Evolutionary conservation across 2,797 vertebrate species (phyloP).

Genomic region (Neomorphus geoffroyi): DNA sequence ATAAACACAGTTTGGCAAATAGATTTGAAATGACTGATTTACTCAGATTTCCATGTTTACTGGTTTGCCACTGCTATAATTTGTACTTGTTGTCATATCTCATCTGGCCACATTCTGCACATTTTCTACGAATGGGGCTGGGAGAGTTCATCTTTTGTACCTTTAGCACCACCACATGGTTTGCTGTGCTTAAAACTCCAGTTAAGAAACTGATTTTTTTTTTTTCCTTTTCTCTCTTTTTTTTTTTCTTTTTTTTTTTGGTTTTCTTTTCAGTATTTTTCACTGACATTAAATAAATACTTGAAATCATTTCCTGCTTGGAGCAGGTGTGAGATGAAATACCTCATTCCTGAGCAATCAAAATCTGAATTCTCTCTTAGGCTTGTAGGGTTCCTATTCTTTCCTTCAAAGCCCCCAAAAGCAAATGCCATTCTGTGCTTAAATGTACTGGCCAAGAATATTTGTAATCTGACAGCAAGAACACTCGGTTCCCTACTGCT

Average conservation of each 20-base stretch:
- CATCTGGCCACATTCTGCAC: background rate
- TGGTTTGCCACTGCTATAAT: slow-evolving; percentile 58
- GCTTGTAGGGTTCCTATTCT: background rate
- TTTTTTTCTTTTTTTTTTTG: fast-evolving
- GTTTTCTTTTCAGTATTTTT: background rate
- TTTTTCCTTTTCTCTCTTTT: fast-evolving
- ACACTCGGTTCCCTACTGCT: background rate
- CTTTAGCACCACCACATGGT: slow-evolving; percentile 68
- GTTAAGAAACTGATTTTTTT: background rate
- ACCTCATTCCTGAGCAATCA: background rate
- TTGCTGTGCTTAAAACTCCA: slow-evolving; percentile 15
- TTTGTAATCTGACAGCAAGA: background rate
- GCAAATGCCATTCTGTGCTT: background rate
- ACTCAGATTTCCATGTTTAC: slow-evolving; percentile 59
- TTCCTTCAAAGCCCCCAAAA: background rate
- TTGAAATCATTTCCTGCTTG: background rate
- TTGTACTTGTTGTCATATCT: slow-evolving; percentile 45
- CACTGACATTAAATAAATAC: background rate
- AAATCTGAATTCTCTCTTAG: background rate
- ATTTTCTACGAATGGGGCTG: background rate
- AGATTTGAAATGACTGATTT: slow-evolving; percentile 68
- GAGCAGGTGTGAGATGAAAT: background rate
- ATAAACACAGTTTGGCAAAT: slow-evolving; percentile 61
- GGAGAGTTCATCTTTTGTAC: slow-evolving; percentile 38
- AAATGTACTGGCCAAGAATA: background rate